These are phyloP conservation scores for Heliconius hermathena DNA, from an alignment of 1,140 invertebrate genomes.

Conservation along the genomic window DNA sequence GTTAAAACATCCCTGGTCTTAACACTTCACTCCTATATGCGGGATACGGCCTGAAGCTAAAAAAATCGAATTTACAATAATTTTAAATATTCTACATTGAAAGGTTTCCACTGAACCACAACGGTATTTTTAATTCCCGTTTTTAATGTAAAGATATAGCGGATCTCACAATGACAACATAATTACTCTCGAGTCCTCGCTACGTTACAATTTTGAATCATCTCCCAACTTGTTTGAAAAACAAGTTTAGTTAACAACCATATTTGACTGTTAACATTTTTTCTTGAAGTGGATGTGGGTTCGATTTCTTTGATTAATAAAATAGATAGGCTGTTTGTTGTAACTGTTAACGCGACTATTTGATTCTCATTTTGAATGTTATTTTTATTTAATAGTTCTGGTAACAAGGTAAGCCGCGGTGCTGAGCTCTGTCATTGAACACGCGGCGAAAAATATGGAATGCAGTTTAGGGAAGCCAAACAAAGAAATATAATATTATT, in stretches of 20 bases:
- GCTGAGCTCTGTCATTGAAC: background rate
- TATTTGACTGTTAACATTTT: background rate
- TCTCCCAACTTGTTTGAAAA: conserved; percentile 27
- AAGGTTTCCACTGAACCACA: background rate
- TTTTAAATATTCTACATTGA: background rate
- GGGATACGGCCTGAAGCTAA: background rate
- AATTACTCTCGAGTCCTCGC: conserved; percentile 37
- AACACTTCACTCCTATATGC: background rate
- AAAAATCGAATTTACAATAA: background rate
- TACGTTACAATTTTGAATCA: conserved; percentile 37
- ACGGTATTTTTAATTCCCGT: conserved; percentile 3
- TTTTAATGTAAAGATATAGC: conserved; percentile 35
- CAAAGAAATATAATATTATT: no score
- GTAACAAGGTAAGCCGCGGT: background rate
- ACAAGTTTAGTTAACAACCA: conserved; percentile 15
- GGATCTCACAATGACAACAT: conserved; percentile 45
- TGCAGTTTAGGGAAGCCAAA: background rate
- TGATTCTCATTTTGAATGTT: no score
- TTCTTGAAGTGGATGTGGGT: background rate
- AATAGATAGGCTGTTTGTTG: no score
- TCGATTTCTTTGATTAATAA: background rate
- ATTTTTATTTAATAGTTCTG: no score
- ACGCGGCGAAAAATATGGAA: background rate
- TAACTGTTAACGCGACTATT: no score
- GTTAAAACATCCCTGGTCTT: no score